Conservation (phyloP, 2,888 invertebrate genomes). For the Spatulosminthurus flaviceps region DNA sequence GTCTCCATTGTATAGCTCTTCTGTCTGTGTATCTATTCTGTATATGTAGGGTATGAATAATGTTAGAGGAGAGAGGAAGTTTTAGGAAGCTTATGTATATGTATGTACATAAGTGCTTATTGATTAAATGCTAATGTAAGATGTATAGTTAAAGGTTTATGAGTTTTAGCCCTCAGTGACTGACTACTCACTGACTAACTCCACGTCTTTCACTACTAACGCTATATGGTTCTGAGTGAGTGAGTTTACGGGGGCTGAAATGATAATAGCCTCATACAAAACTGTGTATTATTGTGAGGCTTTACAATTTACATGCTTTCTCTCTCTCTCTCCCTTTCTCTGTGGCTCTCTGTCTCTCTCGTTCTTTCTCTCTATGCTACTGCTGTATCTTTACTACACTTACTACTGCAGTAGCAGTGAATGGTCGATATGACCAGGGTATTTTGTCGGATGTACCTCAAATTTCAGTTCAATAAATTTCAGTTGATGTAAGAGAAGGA, state of each 20-base stretch:
- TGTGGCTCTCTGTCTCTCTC: neutral
- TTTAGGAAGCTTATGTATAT: too few species aligned
- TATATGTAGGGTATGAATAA: too few species aligned
- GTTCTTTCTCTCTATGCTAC: neutral
- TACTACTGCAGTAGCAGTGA: too few species aligned
- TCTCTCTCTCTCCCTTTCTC: neutral
- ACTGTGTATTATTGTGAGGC: too few species aligned
- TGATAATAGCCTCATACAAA: neutral
- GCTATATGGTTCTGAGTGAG: neutral
- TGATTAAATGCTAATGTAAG: conserved; percentile 38
- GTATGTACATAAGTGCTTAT: conserved; percentile 17
- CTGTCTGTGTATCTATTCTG: too few species aligned
- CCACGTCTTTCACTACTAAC: neutral
- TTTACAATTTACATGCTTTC: neutral
- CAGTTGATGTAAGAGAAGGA: too few species aligned
- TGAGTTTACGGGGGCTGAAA: neutral
- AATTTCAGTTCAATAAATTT: too few species aligned
- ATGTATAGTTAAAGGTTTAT: neutral
- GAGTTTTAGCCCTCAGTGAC: neutral
- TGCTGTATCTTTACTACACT: too few species aligned
- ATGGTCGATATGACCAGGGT: too few species aligned
- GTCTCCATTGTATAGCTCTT: too few species aligned
- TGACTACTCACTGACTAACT: neutral
- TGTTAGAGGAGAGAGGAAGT: too few species aligned
- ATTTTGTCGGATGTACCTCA: too few species aligned